Conservation (phyloP, 2,888 invertebrate species). For the Drosophila nigricruria region DNA sequence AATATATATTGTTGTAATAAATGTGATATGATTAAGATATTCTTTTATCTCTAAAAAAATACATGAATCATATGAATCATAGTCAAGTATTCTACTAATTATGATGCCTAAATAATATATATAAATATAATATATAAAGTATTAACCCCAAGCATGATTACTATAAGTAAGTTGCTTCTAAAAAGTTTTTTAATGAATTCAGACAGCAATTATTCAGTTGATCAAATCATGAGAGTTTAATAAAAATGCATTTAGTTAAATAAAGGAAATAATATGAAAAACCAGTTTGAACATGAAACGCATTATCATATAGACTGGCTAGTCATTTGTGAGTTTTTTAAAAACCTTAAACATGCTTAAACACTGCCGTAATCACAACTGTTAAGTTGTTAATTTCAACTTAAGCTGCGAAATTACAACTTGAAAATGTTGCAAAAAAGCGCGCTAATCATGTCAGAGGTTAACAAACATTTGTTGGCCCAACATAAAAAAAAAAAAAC, state of each 20-base stretch:
- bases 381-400: slow-evolving; percentile 18
- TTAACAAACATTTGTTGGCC: slow-evolving; percentile 49
- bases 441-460: slow-evolving; percentile 53
- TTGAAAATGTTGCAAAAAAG: slow-evolving; percentile 29
- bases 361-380: slow-evolving; percentile 41
- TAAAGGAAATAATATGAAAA: slow-evolving; percentile 4
- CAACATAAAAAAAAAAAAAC: background rate
- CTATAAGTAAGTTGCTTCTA: background rate
- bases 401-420: slow-evolving; percentile 25
- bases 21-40: background rate
- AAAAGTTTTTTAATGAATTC: background rate
- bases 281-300: slow-evolving; percentile 2
- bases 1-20: background rate
- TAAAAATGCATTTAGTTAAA: slow-evolving; percentile 1
- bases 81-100: background rate
- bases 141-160: no score
- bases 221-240: background rate
- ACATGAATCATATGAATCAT: background rate
- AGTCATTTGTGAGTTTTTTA: slow-evolving; percentile 10
- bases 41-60: background rate
- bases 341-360: slow-evolving; percentile 15
- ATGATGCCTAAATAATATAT: no score
- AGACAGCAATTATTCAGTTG: no score
- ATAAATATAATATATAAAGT: no score
- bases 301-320: slow-evolving; percentile 18